phyloP scores from a whole-genome alignment of 2,888 invertebrate genomes.

The Elysia crispata region DNA sequence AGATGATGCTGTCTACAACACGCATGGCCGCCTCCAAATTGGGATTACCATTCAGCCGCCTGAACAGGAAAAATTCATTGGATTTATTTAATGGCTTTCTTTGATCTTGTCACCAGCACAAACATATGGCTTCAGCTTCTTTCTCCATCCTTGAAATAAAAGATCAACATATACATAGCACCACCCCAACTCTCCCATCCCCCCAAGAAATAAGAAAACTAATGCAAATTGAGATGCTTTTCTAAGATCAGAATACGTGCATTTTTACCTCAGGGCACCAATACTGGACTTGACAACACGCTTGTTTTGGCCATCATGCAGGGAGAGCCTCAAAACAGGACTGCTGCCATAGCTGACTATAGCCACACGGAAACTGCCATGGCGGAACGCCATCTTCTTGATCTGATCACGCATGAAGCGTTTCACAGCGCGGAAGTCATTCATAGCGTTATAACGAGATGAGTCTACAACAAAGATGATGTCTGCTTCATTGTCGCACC shows the following conservation, averaged over 20 bases:
- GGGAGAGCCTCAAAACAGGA: constrained; percentile 59
- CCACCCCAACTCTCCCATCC: no score
- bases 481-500: constrained; percentile 65
- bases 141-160: no score
- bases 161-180: no score
- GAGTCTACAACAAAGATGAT: constrained; percentile 72
- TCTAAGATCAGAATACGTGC: no score
- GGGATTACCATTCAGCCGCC: constrained; percentile 63
- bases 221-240: no score
- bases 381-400: constrained; percentile 66
- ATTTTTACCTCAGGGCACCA: constrained; percentile 66
- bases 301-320: constrained; percentile 61
- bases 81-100: no score
- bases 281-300: constrained; percentile 61
- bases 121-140: no score
- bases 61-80: constrained; percentile 40
- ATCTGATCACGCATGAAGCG: constrained; percentile 66
- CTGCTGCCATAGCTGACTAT: constrained; percentile 65
- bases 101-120: no score
- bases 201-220: no score
- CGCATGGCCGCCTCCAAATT: constrained; percentile 64
- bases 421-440: constrained; percentile 63
- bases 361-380: constrained; percentile 65
- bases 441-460: constrained; percentile 69
- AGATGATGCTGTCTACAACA: constrained; percentile 60